phyloP scores from a whole-genome alignment of 2,888 invertebrate species.

The Erebia palarica region DNA sequence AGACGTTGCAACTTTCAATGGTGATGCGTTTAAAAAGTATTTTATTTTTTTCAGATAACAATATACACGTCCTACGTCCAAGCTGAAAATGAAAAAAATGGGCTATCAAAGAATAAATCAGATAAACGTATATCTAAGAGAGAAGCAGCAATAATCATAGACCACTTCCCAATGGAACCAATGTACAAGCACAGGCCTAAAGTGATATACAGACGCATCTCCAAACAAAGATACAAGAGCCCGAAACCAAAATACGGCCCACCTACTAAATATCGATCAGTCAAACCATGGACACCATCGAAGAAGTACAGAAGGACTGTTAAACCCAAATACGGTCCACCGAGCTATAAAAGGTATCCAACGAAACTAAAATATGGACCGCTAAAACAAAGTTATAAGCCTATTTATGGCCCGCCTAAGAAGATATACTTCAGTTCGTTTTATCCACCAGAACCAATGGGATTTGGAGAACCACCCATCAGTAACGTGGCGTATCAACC shows the following conservation, averaged over 20 bases:
- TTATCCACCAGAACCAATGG: constrained; percentile 43
- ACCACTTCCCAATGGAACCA: constrained; percentile 54
- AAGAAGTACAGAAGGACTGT: constrained; percentile 56
- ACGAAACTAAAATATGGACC: constrained; percentile 51
- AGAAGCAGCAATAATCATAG: constrained; percentile 60
- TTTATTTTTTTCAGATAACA: constrained; percentile 56
- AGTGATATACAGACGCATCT: constrained; percentile 58
- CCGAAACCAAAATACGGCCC: constrained; percentile 52
- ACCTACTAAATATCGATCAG: constrained; percentile 51
- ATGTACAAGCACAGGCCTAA: constrained; percentile 54
- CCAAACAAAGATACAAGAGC: constrained; percentile 49
- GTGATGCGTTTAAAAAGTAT: not conserved
- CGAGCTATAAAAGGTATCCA: constrained; percentile 48
- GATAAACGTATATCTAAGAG: constrained; percentile 51
- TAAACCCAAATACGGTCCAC: constrained; percentile 50
- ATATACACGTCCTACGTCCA: constrained; percentile 53
- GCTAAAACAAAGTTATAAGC: constrained; percentile 47
- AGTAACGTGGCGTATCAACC: constrained; percentile 46
- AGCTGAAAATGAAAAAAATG: constrained; percentile 46
- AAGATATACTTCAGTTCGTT: constrained; percentile 42
- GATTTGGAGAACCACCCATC: constrained; percentile 69
- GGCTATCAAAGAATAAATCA: constrained; percentile 44
- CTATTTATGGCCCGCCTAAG: constrained; percentile 50
- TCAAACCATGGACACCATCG: constrained; percentile 51
- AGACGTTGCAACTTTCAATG: not conserved